These are phyloP conservation scores for Falcunculus frontatus DNA, from an alignment of 2,113 vertebrate genomes.

Conservation along the genomic window DNA sequence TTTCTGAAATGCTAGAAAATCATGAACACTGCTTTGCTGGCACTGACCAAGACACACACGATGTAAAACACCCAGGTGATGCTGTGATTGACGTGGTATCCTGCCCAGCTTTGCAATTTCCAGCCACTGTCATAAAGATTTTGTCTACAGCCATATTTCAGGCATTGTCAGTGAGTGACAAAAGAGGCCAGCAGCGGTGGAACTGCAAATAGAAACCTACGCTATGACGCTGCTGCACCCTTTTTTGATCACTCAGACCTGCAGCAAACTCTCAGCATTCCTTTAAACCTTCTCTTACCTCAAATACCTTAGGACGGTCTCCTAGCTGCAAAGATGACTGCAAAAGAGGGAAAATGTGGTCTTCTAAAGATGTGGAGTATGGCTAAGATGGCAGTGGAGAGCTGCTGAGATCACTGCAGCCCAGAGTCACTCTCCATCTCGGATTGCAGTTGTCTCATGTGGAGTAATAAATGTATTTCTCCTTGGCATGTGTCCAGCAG, in stretches of 20 bases:
- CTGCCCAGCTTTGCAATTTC: background rate
- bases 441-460: background rate
- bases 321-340: background rate
- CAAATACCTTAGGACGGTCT: background rate
- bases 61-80: background rate
- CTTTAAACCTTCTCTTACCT: background rate
- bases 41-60: background rate
- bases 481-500: background rate
- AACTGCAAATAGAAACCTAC: background rate
- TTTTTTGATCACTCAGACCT: background rate
- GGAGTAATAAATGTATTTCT: background rate
- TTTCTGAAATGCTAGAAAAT: background rate
- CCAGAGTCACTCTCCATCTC: background rate
- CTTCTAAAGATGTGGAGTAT: fast-evolving
- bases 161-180: background rate
- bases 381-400: background rate
- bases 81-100: background rate
- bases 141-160: background rate
- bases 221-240: fast-evolving
- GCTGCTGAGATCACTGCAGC: background rate
- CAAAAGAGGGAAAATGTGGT: background rate
- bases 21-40: background rate
- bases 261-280: background rate
- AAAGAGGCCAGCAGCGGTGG: background rate
- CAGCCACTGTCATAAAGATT: background rate